A percentile compares a stretch with the other conserved stretches of the same genome.
Evolutionary conservation across 1,140 invertebrate species (phyloP).

Genomic region (Drosophila biarmipes): DNA sequence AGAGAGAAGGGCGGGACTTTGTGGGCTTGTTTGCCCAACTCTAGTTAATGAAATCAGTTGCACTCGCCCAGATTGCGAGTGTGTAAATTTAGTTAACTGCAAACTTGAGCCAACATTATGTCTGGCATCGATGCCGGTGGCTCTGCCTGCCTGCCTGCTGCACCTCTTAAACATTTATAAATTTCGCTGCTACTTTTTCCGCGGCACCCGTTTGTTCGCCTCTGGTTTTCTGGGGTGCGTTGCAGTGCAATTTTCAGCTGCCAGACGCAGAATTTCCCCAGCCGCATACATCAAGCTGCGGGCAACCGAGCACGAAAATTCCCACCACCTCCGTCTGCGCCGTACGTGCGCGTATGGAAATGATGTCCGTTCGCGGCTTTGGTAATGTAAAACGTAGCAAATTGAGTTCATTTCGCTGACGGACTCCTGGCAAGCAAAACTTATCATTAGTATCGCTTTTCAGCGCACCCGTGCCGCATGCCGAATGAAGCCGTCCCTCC

Average conservation of each 20-base stretch:
- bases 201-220: slow-evolving; percentile 1
- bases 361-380: slow-evolving; percentile 33
- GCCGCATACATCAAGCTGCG: slow-evolving; percentile 41
- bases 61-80: slow-evolving; percentile 64
- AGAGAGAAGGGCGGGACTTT: slow-evolving; percentile 5
- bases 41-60: slow-evolving; percentile 84
- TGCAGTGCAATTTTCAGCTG: slow-evolving; percentile 75
- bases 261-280: slow-evolving; percentile 60
- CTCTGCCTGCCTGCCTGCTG: slow-evolving; percentile 3
- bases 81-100: slow-evolving; percentile 75
- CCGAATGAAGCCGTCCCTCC: slow-evolving; percentile 61
- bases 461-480: slow-evolving; percentile 66
- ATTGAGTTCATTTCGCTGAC: slow-evolving; percentile 79
- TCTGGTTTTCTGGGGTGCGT: slow-evolving; percentile 17
- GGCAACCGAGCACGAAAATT: slow-evolving; percentile 25
- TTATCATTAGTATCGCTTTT: slow-evolving; percentile 84
- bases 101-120: slow-evolving; percentile 68
- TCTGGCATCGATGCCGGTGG: slow-evolving; percentile 57
- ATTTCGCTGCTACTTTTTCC: slow-evolving; percentile 31
- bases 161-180: slow-evolving; percentile 45
- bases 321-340: slow-evolving; percentile 3
- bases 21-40: slow-evolving; percentile 62
- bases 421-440: slow-evolving; percentile 58
- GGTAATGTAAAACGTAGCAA: slow-evolving; percentile 75
- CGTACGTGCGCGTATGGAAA: slow-evolving; percentile 36